Percentiles rank a stretch among this genome's conserved stretches.
These are phyloP conservation scores for Diorhabda carinulata DNA, from an alignment of 1,140 invertebrate genomes.

Conservation along the genomic window DNA sequence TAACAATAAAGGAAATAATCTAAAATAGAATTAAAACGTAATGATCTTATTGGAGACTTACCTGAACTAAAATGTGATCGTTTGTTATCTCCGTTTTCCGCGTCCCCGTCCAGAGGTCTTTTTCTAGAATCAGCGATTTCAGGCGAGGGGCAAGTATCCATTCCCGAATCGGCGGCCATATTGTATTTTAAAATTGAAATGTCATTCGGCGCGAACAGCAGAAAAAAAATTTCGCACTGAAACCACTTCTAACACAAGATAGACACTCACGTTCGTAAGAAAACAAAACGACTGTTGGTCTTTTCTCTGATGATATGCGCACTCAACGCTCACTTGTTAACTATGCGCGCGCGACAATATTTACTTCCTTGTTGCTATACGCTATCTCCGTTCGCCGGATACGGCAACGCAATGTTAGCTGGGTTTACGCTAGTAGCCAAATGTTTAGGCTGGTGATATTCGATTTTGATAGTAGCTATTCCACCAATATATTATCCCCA, in stretches of 20 bases:
- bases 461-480: too few species aligned
- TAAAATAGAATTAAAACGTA: slow-evolving; percentile 10
- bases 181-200: slow-evolving; percentile 27
- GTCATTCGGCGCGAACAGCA: slow-evolving; percentile 1
- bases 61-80: slow-evolving; percentile 85
- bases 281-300: background rate
- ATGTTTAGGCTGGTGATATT: too few species aligned
- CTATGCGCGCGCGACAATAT: background rate
- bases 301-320: background rate
- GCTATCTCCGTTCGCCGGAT: too few species aligned
- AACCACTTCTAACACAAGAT: background rate
- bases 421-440: too few species aligned
- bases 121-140: slow-evolving; percentile 79
- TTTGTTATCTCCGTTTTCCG: slow-evolving; percentile 81
- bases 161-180: slow-evolving; percentile 77
- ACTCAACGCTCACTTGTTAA: background rate
- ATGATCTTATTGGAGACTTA: slow-evolving; percentile 46
- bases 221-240: background rate
- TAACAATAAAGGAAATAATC: background rate
- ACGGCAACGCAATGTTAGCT: too few species aligned
- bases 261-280: background rate
- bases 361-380: background rate
- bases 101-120: slow-evolving; percentile 79
- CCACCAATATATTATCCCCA: too few species aligned
- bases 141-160: slow-evolving; percentile 77